Base-by-base conservation (phyloP, 23 tunicate genomes). In the Oikopleura dioica region DNA sequence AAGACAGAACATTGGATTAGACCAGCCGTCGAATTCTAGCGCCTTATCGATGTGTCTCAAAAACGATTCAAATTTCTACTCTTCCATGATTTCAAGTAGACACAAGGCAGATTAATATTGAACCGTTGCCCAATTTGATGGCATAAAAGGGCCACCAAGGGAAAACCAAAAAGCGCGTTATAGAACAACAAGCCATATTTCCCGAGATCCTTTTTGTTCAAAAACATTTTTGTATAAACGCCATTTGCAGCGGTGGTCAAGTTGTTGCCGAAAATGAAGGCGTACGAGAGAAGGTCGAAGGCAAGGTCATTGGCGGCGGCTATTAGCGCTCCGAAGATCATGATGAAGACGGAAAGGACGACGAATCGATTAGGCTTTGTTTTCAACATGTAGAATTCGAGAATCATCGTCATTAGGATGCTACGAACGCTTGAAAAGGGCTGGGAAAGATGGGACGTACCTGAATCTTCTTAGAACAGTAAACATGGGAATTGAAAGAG, bases 401-500 rank as follows among this genome's bases (percentile, higher is more conserved):
- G 76, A 16, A 88, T 59, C 88, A 88, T 79, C 0, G 95, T 88
- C 36, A 88, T 76, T 55, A 88, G 77, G 38, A 88, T 88, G n/a
- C n/a, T n/a, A n/a, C n/a, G n/a, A n/a, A n/a, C n/a, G n/a, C n/a
- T n/a, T n/a, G n/a, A n/a, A n/a, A n/a, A n/a, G n/a, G n/a, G n/a
- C n/a, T n/a, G n/a, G n/a, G n/a, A n/a, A n/a, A n/a, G n/a, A n/a
- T n/a, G n/a, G n/a, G n/a, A n/a, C n/a, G n/a, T n/a, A n/a, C 36
- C 82, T 82, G 59, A 88, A 88, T 38, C 95, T 81, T 79, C 95
- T 76, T 38, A 88, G 68, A 1, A 88, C 95, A 76, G 95, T 88
- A 67, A 88, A 88, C 95, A 88, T 88, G 35, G 95, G 95, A n/a
- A n/a, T n/a, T n/a, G n/a, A n/a, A n/a, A n/a, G n/a, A 68, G 76